phyloP scores from a whole-genome alignment of 2,888 invertebrate species.

The Dynastes grantii region DNA sequence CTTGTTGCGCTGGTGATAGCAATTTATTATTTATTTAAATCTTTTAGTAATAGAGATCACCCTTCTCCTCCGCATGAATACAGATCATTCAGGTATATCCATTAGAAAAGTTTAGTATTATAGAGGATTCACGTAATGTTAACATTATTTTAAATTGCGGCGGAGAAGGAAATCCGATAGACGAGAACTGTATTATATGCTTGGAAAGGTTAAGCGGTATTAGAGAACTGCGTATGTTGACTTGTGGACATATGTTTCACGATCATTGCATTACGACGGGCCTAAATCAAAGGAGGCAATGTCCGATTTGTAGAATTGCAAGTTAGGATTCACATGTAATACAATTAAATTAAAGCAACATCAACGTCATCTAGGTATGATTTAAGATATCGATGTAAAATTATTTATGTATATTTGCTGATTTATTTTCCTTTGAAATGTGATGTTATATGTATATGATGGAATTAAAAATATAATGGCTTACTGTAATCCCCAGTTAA shows the following conservation, averaged over 20 bases:
- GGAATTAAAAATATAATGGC: too few relatives aligned
- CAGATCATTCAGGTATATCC: not conserved
- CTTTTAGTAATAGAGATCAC: constrained; percentile 41
- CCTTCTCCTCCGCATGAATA: constrained; percentile 12
- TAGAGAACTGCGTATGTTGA: constrained; percentile 47
- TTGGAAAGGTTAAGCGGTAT: constrained; percentile 49
- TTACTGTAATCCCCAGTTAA: too few relatives aligned
- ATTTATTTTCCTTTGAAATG: not conserved
- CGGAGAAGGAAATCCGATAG: constrained; percentile 44
- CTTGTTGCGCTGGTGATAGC: constrained; percentile 55
- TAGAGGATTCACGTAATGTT: constrained; percentile 10
- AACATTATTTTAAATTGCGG: constrained; percentile 18
- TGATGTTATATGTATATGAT: too few relatives aligned
- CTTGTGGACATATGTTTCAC: constrained; percentile 56
- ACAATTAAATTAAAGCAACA: not conserved
- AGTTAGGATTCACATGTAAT: not conserved
- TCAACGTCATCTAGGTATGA: too few relatives aligned
- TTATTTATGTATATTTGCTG: not conserved
- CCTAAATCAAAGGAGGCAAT: constrained; percentile 15
- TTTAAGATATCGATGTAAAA: too few relatives aligned
- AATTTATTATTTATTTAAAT: constrained; percentile 56
- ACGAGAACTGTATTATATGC: constrained; percentile 55
- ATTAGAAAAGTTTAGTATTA: not conserved
- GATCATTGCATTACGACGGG: constrained; percentile 36
- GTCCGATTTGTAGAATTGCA: constrained; percentile 36